Evolutionary conservation across 2,888 invertebrate species (phyloP), one percentile per base, ranked within the genome.

Genomic region (Epiblema foenella): DNA sequence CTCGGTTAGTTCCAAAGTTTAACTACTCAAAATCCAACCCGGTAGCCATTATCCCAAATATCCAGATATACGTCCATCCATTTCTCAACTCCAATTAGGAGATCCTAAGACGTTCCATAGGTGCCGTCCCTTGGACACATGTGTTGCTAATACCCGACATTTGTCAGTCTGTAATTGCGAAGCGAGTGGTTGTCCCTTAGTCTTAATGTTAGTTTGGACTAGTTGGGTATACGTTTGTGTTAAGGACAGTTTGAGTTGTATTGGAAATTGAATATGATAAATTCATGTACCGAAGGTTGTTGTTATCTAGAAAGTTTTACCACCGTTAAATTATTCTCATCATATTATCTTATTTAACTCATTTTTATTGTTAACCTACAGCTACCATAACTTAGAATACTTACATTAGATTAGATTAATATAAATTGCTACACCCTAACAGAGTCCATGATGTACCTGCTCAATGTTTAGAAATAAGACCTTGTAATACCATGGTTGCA

Each of bases 121-220:
- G 69, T 69, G 67, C 54, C 39, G 64, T 51, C 54, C 67, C 63
- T 56, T 63, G 67, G 71, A 69, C 93, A 93, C 93, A 93, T 93
- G 93, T 93, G 93, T 84, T 83, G 75, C 81, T 93, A 93, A 93
- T 93, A 91, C 81, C 92, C 90, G 80, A 82, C 93, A 93, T 93
- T 93, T 92, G 91, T 93, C 93, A 93, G 92, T 84, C 85, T 91
- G 89, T 93, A 93, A 93, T 93, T 90, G 90, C 92, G 78, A 92
- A 90, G 88, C 84, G 89, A 93, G 91, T 88, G 86, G 77, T 83
- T 89, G 89, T 88, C 90, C 92, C 91, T 91, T 86, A 86, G 89
- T 89, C 90, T 91, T 92, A 93, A 91, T 91, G 91, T 85, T 82
- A 89, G 83, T 90, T 89, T 81, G 82, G 82, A 84, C 81, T 77